Conservation (phyloP, 2,797 vertebrate genomes). For the Pteronotus mesoamericanus region DNA sequence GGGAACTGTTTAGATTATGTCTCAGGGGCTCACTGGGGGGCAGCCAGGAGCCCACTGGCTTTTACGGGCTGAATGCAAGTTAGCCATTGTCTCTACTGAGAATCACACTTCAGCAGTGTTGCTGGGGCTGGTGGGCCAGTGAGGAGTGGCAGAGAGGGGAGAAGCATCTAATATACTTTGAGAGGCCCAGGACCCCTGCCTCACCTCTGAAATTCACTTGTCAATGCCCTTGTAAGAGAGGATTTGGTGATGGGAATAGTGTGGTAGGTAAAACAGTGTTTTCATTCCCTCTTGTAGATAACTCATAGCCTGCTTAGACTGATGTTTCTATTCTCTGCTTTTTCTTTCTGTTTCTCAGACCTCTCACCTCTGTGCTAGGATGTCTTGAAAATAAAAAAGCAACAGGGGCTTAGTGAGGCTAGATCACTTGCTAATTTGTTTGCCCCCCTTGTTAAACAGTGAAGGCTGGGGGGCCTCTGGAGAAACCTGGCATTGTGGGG, state of each 20-base stretch:
- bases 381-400: conserved; percentile 1
- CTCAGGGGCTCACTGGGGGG: neutral
- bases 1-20: neutral
- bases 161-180: neutral
- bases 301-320: neutral
- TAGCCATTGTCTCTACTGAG: neutral
- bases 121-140: neutral
- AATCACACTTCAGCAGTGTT: neutral
- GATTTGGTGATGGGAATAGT: neutral
- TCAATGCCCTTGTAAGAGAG: neutral
- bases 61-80: rapidly evolving
- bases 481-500: neutral
- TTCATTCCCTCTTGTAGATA: neutral
- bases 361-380: neutral
- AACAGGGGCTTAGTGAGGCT: neutral
- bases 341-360: neutral
- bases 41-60: neutral
- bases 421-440: neutral
- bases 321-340: neutral
- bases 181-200: neutral
- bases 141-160: neutral
- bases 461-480: neutral
- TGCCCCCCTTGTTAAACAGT: neutral
- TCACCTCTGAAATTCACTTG: neutral
- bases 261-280: neutral